Conservation (phyloP, 2,797 vertebrate genomes). For the Scleropages formosus region DNA sequence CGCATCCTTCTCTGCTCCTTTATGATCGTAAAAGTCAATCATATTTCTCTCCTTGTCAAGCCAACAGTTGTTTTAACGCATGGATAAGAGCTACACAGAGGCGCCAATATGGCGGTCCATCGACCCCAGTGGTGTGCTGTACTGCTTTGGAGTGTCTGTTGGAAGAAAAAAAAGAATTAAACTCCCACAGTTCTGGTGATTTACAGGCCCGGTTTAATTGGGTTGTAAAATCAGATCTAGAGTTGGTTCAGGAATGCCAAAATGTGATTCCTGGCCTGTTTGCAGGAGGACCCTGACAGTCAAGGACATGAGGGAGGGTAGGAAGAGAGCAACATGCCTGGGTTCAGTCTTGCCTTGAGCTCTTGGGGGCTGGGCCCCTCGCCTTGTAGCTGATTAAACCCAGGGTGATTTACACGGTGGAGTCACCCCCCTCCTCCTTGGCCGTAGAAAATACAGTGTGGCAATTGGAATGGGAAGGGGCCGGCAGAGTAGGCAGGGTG, state of each 20-base stretch:
- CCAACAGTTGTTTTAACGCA: no score
- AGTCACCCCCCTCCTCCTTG: background rate
- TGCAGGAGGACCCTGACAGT: slow-evolving; percentile 64
- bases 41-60: no score
- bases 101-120: no score
- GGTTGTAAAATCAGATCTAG: slow-evolving; percentile 74
- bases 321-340: background rate
- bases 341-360: background rate
- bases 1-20: no score
- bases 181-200: slow-evolving; percentile 48
- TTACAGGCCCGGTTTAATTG: slow-evolving; percentile 74
- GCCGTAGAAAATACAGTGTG: background rate
- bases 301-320: slow-evolving; percentile 60
- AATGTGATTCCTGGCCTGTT: slow-evolving; percentile 65
- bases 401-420: background rate
- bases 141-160: slow-evolving; percentile 36
- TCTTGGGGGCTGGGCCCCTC: background rate
- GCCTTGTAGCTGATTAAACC: background rate
- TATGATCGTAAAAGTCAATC: no score
- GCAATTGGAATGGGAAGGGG: background rate
- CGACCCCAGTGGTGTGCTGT: no score
- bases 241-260: slow-evolving; percentile 72
- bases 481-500: background rate
- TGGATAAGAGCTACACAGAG: no score
- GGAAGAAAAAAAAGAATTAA: slow-evolving; percentile 44